These are phyloP conservation scores for Spinibarbus caldwelli DNA, from an alignment of 2,797 vertebrate genomes.

Conservation along the genomic window DNA sequence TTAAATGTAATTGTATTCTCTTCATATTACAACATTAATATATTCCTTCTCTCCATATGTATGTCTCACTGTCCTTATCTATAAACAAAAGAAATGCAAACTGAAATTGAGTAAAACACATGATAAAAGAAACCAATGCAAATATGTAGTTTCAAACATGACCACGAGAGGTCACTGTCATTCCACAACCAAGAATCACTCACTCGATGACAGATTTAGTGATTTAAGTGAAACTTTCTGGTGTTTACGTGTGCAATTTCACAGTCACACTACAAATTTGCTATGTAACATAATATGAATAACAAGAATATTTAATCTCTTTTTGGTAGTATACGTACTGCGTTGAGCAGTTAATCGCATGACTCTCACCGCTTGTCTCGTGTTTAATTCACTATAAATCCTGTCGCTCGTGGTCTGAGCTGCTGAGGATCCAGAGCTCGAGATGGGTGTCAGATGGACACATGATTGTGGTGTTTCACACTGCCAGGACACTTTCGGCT, in stretches of 20 bases:
- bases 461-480: not conserved
- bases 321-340: not conserved
- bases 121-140: not conserved
- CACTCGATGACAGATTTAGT: not conserved
- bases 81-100: not conserved
- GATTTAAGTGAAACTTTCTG: not conserved
- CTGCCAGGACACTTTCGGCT: not conserved
- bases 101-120: not conserved
- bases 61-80: too few species aligned
- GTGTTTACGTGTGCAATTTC: not conserved
- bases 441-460: not conserved
- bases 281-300: not conserved
- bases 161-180: not conserved
- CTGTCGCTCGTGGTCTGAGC: not conserved
- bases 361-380: not conserved
- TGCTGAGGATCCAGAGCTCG: not conserved
- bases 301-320: not conserved
- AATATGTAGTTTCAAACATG: not conserved
- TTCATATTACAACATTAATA: too few species aligned
- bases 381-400: constrained; percentile 35
- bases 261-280: not conserved
- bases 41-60: too few species aligned
- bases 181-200: not conserved
- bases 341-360: not conserved
- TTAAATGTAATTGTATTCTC: too few species aligned